Evolutionary conservation across 2,113 vertebrate genomes (phyloP).

Genomic region (Edolisoma coerulescens): DNA sequence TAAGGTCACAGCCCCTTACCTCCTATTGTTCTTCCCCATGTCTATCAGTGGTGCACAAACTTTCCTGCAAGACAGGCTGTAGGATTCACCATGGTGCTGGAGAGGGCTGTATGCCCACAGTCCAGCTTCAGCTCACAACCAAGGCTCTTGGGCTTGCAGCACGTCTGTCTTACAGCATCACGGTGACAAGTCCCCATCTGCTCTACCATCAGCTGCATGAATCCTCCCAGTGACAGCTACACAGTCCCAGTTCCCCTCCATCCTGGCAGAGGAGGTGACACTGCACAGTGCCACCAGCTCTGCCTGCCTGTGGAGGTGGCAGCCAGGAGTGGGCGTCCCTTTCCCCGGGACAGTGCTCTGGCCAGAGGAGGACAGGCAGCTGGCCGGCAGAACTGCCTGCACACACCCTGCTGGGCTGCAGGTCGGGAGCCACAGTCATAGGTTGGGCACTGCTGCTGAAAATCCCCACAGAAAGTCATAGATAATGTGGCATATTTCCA

Average conservation of each 20-base stretch:
- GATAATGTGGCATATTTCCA: background rate
- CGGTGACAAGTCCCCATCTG: background rate
- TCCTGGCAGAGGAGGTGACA: background rate
- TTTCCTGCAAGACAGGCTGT: background rate
- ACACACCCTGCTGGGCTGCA: background rate
- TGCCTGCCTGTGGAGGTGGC: background rate
- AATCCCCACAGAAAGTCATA: fast-evolving
- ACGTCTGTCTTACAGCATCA: background rate
- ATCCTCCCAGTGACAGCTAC: background rate
- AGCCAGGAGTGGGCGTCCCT: background rate
- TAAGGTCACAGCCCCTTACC: background rate
- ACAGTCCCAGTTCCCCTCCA: fast-evolving
- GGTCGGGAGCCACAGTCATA: fast-evolving
- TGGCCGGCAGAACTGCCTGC: background rate
- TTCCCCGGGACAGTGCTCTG: background rate
- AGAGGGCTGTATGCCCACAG: background rate
- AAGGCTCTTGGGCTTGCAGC: background rate
- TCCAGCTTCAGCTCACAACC: background rate
- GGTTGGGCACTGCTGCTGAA: background rate
- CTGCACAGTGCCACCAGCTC: background rate
- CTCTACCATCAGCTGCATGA: background rate
- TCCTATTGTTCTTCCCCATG: background rate
- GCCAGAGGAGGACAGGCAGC: background rate
- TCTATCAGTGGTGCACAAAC: background rate
- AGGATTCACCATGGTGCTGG: background rate